Base-by-base conservation (phyloP, 2,113 vertebrate genomes). In the Zootoca vivipara region DNA sequence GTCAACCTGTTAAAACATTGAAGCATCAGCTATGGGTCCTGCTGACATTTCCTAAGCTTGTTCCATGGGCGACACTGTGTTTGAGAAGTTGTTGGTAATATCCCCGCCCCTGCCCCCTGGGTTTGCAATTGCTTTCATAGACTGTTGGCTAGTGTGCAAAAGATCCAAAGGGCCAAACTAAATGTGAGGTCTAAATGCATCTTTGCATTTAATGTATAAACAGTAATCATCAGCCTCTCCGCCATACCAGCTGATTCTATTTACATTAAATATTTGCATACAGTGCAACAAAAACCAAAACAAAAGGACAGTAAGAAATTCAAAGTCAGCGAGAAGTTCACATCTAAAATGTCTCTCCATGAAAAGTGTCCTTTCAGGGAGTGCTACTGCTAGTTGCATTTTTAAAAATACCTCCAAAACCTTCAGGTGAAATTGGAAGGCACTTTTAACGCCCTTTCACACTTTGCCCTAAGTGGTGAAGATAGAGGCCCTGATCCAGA, bases 1-100 rank as follows among this genome's bases (percentile, higher is more conserved):
- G 35, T 97, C 96, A 26, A 97, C 92, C 97, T 97, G 89, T 87
- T 85, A 85, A 77, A 77, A 74, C 90, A 87, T 80, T 79, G 89
- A 83, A 93, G 85, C 46, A 20, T 8, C 30, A 74, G n/a, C 1
- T 79, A 22, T 67, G 42, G 56, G 46, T 87, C 12, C 26, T 77
- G 28, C 18, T 75, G 35, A 20, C 5, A 4, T 35, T 40, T 85
- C 85, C 74, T 40, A 80, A 90, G 67, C 90, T 77, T 69, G 15
- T 16, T 89, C 90, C 87, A 33, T 35, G 80, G 52, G 72, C 13
- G 12, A 10, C 83, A 33, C 52, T 69, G 69, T 7, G 77, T 20
- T 73, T 64, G 88, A 77, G 16, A 79, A 75, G 7, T 15, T 7
- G 35, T 6, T 24, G 75, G 86, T 8, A 10, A 24, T 64, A 87